Conservation (phyloP, 2,113 vertebrate species). For the Odobenus rosmarus region DNA sequence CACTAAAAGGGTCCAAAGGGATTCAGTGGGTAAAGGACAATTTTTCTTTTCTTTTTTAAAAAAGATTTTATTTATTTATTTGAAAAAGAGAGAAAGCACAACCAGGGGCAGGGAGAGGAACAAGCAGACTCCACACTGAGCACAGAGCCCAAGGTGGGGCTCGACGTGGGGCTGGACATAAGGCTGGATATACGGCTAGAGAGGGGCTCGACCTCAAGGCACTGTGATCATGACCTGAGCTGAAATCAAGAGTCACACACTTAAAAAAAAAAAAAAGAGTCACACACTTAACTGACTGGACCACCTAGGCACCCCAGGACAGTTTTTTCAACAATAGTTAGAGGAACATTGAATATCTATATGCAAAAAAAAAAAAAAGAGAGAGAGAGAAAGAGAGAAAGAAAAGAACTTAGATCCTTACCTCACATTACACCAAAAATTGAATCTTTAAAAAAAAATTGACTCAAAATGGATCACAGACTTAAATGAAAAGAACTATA, state of each 20-base stretch:
- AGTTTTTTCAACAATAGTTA: not conserved
- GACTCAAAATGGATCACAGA: not conserved
- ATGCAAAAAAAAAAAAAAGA: not conserved
- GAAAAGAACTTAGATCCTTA: not conserved
- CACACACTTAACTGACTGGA: not conserved
- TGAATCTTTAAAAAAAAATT: not conserved
- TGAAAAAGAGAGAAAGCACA: not conserved
- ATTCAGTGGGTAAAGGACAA: not conserved
- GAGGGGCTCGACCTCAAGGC: not conserved
- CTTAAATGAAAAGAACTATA: not conserved
- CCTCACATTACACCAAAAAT: not conserved
- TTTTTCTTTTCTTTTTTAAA: not conserved
- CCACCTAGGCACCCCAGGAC: not conserved
- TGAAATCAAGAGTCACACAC: not conserved
- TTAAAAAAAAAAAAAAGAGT: too few species aligned
- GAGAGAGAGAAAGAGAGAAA: accelerated
- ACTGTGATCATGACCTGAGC: not conserved
- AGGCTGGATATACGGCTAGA: not conserved
- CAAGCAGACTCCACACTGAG: not conserved
- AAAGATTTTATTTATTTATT: not conserved
- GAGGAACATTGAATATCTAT: not conserved
- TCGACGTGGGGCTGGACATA: not conserved
- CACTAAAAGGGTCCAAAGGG: not conserved
- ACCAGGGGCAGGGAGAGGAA: not conserved
- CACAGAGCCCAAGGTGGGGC: not conserved